Evolutionary conservation across 2,888 invertebrate species (phyloP), one percentile per base, ranked within the genome.

Genomic region (Hymenopus coronatus): DNA sequence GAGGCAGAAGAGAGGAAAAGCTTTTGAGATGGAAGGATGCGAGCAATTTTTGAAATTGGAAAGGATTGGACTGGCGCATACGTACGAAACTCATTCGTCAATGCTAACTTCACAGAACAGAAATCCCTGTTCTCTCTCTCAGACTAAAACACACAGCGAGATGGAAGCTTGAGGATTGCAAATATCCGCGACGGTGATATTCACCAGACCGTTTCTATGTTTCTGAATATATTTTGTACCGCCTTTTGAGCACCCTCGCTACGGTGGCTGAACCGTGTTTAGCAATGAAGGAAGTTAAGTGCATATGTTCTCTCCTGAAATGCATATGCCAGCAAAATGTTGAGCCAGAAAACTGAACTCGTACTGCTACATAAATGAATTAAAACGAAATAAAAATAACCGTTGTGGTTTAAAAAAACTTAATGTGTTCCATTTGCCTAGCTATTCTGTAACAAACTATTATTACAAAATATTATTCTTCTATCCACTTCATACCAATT

Each of bases 31-130:
- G 84, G 40, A 84, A 84, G 84, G 40, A 84, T 40, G 40, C 6
- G 40, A 40, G 84, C 84, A 84, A 84, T 85, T 85, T 85, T 46
- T 28, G 40, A 40, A 85, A 85, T 85, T 85, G 85, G 85, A 54
- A 85, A 40, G 85, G 54, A 70, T 70, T 70, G 54, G 54, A 70
- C 25, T 70, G 6, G 25, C 25, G 54, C 54, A 70, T 70, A 70
- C 25, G 46, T 46, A 46, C 12, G 46, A 9, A 46, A 46, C 46
- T 46, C 46, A 14, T 46, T 46, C 46, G 54, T 70, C 54, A 70
- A 70, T 70, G 54, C 25, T 70, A 70, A 70, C 54, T 70, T 70
- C 54, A 70, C 54, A 70, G 25, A 70, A 70, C 54, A 25, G 54
- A 70, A 70, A 70, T 70, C 54, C 54, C 20, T 70, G 40, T 12